These are phyloP conservation scores for Burhinus oedicnemus DNA, from an alignment of 2,113 vertebrate species.

Conservation along the genomic window DNA sequence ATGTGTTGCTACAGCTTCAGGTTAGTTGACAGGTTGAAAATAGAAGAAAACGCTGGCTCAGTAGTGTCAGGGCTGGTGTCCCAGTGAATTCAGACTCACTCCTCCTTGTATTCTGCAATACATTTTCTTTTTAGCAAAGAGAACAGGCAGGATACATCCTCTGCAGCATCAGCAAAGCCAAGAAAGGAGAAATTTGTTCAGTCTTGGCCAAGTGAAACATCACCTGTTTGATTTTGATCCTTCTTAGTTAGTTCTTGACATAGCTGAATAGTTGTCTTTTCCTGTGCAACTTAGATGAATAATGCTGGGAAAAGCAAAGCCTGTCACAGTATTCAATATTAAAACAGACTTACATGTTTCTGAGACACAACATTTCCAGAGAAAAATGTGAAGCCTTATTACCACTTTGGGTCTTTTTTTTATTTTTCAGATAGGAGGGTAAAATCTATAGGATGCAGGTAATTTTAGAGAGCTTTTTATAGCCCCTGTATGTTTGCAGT, in stretches of 20 bases:
- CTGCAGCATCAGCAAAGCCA: not conserved
- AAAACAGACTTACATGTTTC: not conserved
- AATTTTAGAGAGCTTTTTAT: not conserved
- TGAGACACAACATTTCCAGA: not conserved
- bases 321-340: not conserved
- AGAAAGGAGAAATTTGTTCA: not conserved
- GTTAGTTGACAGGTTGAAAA: not conserved
- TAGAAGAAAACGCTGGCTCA: not conserved
- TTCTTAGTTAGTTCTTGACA: not conserved
- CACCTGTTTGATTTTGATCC: not conserved
- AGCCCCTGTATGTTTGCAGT: not conserved
- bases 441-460: not conserved
- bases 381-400: not conserved
- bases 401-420: not conserved
- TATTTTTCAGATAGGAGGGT: not conserved
- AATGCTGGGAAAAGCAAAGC: not conserved
- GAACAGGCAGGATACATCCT: not conserved
- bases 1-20: not conserved
- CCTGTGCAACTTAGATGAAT: not conserved
- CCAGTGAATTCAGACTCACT: not conserved
- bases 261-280: not conserved
- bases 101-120: not conserved
- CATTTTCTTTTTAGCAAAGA: not conserved
- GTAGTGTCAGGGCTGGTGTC: not conserved
- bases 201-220: not conserved